Conservation (phyloP, 1,140 invertebrate genomes). For the Lordiphosa mommai region DNA sequence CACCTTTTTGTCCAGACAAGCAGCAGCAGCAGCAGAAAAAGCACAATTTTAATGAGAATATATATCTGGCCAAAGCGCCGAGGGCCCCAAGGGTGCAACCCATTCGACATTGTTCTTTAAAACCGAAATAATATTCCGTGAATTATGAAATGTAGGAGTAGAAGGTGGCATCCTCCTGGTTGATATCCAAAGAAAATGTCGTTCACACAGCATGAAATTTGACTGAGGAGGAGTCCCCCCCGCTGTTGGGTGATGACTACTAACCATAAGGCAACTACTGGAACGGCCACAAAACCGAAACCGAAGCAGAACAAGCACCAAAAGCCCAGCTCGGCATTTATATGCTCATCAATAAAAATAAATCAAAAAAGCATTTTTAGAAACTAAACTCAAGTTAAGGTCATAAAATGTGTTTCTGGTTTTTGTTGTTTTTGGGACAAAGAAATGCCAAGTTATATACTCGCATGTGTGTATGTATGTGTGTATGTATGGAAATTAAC, state of each 20-base stretch:
- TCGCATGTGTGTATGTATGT: neutral
- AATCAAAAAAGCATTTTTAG: slow-evolving; percentile 66
- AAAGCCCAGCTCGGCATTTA: slow-evolving; percentile 45
- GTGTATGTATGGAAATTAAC: slow-evolving; percentile 44
- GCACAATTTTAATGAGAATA: slow-evolving; percentile 78
- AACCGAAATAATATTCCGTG: slow-evolving; percentile 67
- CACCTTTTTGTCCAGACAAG: slow-evolving; percentile 49
- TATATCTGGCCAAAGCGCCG: slow-evolving; percentile 69
- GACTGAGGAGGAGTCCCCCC: slow-evolving; percentile 55
- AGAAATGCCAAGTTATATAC: slow-evolving; percentile 2
- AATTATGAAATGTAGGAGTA: slow-evolving; percentile 68
- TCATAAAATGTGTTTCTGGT: slow-evolving; percentile 25
- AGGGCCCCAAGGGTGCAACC: slow-evolving; percentile 5
- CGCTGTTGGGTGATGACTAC: slow-evolving; percentile 71
- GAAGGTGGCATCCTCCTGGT: slow-evolving; percentile 19
- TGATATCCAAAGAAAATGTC: slow-evolving; percentile 62
- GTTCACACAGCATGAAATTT: slow-evolving; percentile 75
- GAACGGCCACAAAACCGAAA: no score
- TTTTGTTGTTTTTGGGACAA: slow-evolving; percentile 3
- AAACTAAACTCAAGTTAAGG: slow-evolving; percentile 36
- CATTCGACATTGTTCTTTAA: slow-evolving; percentile 53
- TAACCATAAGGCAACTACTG: slow-evolving; percentile 35
- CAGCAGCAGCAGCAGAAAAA: slow-evolving; percentile 65
- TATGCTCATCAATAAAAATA: slow-evolving; percentile 77
- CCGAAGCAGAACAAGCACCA: slow-evolving; percentile 14